A percentile compares a stretch with the other conserved stretches of the same genome.
These are phyloP conservation scores for Pandion haliaetus DNA, from an alignment of 2,113 vertebrate species.

Conservation along the genomic window DNA sequence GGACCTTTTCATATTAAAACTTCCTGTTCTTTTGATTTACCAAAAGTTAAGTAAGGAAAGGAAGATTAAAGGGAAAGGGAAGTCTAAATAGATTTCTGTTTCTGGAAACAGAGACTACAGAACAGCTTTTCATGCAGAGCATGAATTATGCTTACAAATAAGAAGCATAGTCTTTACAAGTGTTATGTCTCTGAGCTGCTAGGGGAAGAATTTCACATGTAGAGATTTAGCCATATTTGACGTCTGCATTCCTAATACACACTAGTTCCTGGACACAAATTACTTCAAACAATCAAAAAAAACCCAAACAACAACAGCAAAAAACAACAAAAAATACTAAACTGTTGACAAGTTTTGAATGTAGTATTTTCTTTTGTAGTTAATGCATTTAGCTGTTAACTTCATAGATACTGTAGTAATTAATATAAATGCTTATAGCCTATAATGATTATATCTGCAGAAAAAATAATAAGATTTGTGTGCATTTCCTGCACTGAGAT, in stretches of 20 bases:
- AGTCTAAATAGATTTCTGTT: constrained; percentile 26
- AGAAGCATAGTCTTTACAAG: not conserved
- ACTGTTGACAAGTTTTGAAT: not conserved
- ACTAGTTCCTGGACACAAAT: not conserved
- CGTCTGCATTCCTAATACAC: not conserved
- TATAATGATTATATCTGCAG: not conserved
- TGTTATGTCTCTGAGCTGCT: not conserved
- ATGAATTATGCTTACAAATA: constrained; percentile 39
- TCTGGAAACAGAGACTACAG: constrained; percentile 38
- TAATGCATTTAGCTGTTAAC: not conserved
- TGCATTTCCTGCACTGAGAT: not conserved
- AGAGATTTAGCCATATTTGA: not conserved
- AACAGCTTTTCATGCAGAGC: constrained; percentile 44
- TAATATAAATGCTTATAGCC: not conserved
- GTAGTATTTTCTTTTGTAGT: not conserved
- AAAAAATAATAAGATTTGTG: not conserved
- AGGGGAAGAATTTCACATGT: not conserved
- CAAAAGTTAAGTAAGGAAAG: constrained; percentile 26
- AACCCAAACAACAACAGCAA: not conserved
- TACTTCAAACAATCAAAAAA: not conserved
- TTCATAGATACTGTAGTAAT: not conserved
- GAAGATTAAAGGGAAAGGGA: constrained; percentile 51
- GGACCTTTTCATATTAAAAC: constrained; percentile 14
- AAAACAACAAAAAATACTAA: not conserved
- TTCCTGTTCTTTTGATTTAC: constrained; percentile 55